Percentiles rank a stretch among this genome's conserved stretches.
These are phyloP conservation scores for Pseudachorutes palmiensis DNA, from an alignment of 1,140 invertebrate genomes.

Conservation along the genomic window DNA sequence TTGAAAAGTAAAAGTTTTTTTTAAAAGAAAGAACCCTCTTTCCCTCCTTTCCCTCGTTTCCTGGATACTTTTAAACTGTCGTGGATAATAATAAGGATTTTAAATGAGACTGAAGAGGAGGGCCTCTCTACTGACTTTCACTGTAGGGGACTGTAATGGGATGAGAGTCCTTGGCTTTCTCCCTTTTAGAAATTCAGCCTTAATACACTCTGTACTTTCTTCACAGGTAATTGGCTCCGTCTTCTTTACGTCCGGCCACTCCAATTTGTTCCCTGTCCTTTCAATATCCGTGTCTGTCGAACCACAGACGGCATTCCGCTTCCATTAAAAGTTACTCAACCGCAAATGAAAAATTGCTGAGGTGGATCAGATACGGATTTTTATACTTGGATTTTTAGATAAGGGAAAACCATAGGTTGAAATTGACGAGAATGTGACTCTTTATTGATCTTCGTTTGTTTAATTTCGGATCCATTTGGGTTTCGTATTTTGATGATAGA, in stretches of 20 bases:
- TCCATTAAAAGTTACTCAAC: too few species aligned
- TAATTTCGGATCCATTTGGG: too few species aligned
- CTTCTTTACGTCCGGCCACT: not conserved
- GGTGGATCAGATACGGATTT: too few species aligned
- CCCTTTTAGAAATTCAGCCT: not conserved
- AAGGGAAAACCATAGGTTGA: too few species aligned
- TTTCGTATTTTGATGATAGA: too few species aligned
- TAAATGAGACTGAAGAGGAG: not conserved
- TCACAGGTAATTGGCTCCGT: conserved; percentile 2
- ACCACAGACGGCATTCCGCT: too few species aligned
- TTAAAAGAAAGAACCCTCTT: not conserved
- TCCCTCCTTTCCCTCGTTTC: not conserved
- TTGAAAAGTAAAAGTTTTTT: not conserved
- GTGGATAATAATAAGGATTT: not conserved
- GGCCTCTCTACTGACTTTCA: not conserved
- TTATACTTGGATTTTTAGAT: too few species aligned
- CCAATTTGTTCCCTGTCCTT: too few species aligned
- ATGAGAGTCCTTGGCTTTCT: not conserved
- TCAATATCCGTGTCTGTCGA: too few species aligned
- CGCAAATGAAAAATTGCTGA: too few species aligned
- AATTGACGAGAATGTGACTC: too few species aligned
- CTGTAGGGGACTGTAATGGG: not conserved
- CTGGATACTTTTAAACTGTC: conserved; percentile 1
- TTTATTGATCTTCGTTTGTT: too few species aligned
- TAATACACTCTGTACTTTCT: not conserved